Percentiles rank a stretch among this genome's conserved stretches.
Conservation (phyloP, 2,797 vertebrate species). For the Loriculus beryllinus region DNA sequence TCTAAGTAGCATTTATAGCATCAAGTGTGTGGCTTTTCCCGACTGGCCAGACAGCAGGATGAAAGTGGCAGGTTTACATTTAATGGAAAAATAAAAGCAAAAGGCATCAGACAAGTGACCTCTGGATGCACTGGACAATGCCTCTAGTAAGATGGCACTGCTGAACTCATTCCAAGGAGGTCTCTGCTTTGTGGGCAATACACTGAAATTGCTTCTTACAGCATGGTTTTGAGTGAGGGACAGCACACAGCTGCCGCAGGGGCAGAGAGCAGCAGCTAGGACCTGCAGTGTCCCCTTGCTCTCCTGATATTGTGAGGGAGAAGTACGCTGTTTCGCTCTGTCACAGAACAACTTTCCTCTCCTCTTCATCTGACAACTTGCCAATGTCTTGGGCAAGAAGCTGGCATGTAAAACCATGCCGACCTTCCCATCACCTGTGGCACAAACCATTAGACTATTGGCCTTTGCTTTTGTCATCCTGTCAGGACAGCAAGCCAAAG, state of each 20-base stretch:
- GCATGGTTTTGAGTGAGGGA: not conserved
- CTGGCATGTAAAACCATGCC: rapidly evolving
- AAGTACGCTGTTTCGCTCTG: rapidly evolving
- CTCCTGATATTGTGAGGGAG: not conserved
- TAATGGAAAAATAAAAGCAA: not conserved
- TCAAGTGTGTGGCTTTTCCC: rapidly evolving
- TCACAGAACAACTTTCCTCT: not conserved
- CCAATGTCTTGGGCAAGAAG: not conserved
- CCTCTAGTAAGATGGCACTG: not conserved
- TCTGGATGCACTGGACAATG: not conserved
- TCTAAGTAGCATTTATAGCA: not conserved
- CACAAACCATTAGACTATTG: not conserved
- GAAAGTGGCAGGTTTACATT: not conserved
- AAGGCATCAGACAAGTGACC: not conserved
- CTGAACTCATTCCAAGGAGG: not conserved
- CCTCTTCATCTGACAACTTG: rapidly evolving
- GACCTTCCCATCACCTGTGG: rapidly evolving
- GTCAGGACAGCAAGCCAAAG: not conserved
- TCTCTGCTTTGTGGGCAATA: not conserved
- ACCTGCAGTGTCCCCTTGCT: not conserved
- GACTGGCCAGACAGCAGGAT: rapidly evolving
- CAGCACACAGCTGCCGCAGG: not conserved
- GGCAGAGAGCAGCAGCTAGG: rapidly evolving
- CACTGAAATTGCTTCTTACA: not conserved
- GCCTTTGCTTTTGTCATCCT: not conserved